Conservation (phyloP, 23 tunicate species). For the Oikopleura vanhoeffeni region DNA sequence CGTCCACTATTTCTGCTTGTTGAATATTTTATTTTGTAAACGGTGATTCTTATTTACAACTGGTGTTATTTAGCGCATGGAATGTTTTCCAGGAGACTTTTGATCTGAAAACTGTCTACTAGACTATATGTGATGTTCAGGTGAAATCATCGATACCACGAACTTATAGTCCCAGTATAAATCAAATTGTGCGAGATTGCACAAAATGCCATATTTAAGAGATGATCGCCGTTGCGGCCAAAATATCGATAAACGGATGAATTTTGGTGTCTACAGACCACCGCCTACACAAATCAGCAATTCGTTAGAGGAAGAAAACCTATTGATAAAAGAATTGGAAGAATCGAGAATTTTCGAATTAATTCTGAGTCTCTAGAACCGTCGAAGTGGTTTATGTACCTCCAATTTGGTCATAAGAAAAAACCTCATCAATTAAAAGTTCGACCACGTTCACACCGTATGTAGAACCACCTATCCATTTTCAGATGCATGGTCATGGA, state of each 20-base stretch:
- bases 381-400: not conserved
- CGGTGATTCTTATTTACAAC: no score
- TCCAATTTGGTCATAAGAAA: no score
- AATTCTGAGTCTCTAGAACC: not conserved
- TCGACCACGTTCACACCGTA: not conserved
- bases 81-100: not conserved
- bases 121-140: not conserved
- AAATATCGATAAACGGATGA: not conserved
- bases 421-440: not conserved
- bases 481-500: not conserved
- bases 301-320: not conserved
- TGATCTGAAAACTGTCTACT: not conserved
- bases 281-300: not conserved
- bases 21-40: no score
- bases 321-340: not conserved
- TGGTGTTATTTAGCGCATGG: slow-evolving; percentile 5
- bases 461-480: not conserved
- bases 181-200: not conserved
- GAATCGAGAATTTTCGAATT: not conserved
- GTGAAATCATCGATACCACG: not conserved
- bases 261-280: no score
- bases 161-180: not conserved
- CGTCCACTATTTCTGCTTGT: no score
- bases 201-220: not conserved
- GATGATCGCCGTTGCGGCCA: not conserved